Evolutionary conservation across 2,888 invertebrate species (phyloP).

Genomic region (Andrena chrysosceles): DNA sequence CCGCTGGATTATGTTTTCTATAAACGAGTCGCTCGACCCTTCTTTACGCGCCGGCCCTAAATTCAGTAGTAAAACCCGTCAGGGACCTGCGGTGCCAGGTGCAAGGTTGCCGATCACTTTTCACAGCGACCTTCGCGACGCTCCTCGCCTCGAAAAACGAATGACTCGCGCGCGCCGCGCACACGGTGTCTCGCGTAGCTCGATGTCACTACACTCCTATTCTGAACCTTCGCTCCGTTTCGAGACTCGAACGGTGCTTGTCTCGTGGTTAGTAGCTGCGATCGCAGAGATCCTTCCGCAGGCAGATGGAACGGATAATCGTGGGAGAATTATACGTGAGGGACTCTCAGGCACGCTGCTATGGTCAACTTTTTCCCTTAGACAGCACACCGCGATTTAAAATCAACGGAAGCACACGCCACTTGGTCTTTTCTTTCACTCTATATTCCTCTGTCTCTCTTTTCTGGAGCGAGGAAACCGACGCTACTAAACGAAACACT

Average conservation of each 20-base stretch:
- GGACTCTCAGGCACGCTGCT: too few species aligned
- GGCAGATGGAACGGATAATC: background rate
- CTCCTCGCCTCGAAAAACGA: too few species aligned
- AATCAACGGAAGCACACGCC: slow-evolving; percentile 4
- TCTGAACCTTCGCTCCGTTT: background rate
- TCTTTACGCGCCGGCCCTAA: background rate
- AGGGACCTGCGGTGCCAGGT: slow-evolving; percentile 34
- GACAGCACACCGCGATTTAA: background rate
- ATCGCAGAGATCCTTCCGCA: background rate
- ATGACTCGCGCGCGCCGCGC: too few species aligned
- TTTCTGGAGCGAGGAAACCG: background rate
- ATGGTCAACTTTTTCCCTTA: background rate
- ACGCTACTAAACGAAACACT: slow-evolving; percentile 56
- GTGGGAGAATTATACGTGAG: background rate
- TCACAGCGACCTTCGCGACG: background rate
- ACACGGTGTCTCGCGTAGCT: too few species aligned
- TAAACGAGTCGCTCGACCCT: too few species aligned
- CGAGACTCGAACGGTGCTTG: background rate
- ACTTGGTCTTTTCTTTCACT: too few species aligned
- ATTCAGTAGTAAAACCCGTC: background rate
- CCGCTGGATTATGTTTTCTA: background rate
- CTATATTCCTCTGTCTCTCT: background rate
- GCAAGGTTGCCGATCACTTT: slow-evolving; percentile 30
- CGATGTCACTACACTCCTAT: too few species aligned
- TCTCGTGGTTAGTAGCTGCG: background rate